phyloP scores from a whole-genome alignment of 2,113 vertebrate species.

The Xiphophorus couchianus region DNA sequence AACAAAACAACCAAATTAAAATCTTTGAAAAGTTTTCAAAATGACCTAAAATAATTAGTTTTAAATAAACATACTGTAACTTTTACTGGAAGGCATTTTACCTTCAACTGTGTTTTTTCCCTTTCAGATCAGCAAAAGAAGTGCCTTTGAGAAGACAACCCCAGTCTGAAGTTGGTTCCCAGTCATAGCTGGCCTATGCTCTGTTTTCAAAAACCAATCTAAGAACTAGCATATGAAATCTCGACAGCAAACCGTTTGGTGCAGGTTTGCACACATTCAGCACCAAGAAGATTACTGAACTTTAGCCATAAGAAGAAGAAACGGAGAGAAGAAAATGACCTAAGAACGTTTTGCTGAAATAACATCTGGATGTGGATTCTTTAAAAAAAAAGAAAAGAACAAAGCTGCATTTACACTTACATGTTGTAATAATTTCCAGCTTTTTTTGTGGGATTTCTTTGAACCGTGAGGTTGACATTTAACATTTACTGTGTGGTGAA shows the following conservation, averaged over 20 bases:
- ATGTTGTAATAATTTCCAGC: constrained; percentile 7
- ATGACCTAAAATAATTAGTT: background rate
- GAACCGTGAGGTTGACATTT: constrained; percentile 26
- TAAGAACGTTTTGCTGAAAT: constrained; percentile 62
- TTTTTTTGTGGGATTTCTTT: constrained; percentile 23
- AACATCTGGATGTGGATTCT: constrained; percentile 59
- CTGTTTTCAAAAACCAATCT: constrained; percentile 69
- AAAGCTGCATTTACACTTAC: constrained; percentile 19
- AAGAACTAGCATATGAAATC: constrained; percentile 71
- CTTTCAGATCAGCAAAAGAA: constrained; percentile 84
- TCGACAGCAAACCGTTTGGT: constrained; percentile 74
- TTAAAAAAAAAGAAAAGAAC: constrained; percentile 31
- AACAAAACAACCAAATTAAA: background rate
- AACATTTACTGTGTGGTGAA: constrained; percentile 37
- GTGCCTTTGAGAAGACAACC: constrained; percentile 86
- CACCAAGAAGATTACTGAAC: constrained; percentile 30
- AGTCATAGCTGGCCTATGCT: constrained; percentile 55
- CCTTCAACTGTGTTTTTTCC: constrained; percentile 15
- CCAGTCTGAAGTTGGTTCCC: constrained; percentile 64
- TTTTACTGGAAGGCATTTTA: background rate
- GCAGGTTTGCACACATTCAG: constrained; percentile 68
- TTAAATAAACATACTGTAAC: background rate
- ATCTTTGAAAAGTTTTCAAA: background rate
- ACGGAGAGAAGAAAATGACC: constrained; percentile 62
- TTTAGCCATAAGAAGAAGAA: constrained; percentile 43